Conservation (phyloP, 1,140 invertebrate genomes). For the Drosophila ohnishii region DNA sequence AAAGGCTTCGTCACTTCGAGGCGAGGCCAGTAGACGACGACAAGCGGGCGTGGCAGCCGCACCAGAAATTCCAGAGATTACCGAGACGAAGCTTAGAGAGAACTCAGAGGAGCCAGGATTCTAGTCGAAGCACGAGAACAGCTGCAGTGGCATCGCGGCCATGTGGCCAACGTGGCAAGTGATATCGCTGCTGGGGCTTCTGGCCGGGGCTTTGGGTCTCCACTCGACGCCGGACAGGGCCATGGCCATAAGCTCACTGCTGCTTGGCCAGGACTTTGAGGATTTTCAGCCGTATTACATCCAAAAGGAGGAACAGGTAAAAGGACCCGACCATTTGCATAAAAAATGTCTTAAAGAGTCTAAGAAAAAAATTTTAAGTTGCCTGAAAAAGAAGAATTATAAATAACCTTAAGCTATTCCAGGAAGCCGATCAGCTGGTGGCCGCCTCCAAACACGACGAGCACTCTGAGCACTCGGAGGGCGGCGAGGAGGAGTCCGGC, state of each 20-base stretch:
- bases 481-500: constrained; percentile 84
- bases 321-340: background rate
- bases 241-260: constrained; percentile 55
- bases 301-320: constrained; percentile 10
- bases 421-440: constrained; percentile 62
- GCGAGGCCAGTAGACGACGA: constrained; percentile 54
- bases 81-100: background rate
- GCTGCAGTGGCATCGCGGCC: constrained; percentile 13
- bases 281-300: constrained; percentile 49
- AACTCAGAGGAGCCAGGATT: constrained; percentile 1
- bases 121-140: constrained; percentile 22
- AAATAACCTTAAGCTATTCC: background rate
- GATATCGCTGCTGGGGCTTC: constrained; percentile 53
- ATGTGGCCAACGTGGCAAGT: constrained; percentile 58
- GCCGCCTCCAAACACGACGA: constrained; percentile 72
- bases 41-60: constrained; percentile 57
- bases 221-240: constrained; percentile 51
- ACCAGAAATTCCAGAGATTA: constrained; percentile 23
- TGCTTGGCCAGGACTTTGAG: constrained; percentile 43
- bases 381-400: background rate
- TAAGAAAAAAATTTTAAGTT: background rate
- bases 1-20: constrained; percentile 49
- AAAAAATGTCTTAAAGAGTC: background rate
- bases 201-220: constrained; percentile 43
- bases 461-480: constrained; percentile 56